Evolutionary conservation across 2,888 invertebrate species (phyloP), one percentile per base, ranked within the genome.

Genomic region (Torymus tubicola): DNA sequence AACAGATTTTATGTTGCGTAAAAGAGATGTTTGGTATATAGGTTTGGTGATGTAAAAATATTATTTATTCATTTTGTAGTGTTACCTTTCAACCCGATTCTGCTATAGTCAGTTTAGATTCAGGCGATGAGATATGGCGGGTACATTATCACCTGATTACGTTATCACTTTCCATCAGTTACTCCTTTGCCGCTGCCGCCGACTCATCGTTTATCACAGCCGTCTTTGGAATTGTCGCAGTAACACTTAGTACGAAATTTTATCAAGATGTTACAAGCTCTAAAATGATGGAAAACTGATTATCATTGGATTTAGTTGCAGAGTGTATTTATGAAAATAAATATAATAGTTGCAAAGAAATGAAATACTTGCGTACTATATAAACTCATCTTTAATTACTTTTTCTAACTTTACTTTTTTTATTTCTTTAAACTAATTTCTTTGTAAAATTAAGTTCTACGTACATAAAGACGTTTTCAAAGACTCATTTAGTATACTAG

Each of bases 141-240:
- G 81, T 86, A 86, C 88, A 88, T 88, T 88, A 88, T 88, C 88
- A 88, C 89, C 88, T 88, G 89, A 89, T 89, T 88, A 88, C 87
- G 87, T 89, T 89, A 89, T 89, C 89, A 88, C 87, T 88, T 88
- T 87, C 86, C 87, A 88, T 88, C 87, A 86, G 86, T 86, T 87
- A 87, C 85, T 87, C 86, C 87, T 87, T 87, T 86, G 84, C 87
- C 84, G 84, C 84, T 80, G 83, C 84, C 85, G 84, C 55, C 79
- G 82, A 85, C 86, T 86, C 86, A 85, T 86, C 87, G 86, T 88
- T 86, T 86, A 87, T 88, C 87, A 88, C 83, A 82, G 75, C 81
- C 81, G 81, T 53, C 78, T 74, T 70, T 64, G 57, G 55, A 74
- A 74, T 81, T 64, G 81, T 78, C 67, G 53, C 61, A 21, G n/a